Evolutionary conservation across 2,113 vertebrate species (phyloP).

Genomic region (Deroptyus accipitrinus): DNA sequence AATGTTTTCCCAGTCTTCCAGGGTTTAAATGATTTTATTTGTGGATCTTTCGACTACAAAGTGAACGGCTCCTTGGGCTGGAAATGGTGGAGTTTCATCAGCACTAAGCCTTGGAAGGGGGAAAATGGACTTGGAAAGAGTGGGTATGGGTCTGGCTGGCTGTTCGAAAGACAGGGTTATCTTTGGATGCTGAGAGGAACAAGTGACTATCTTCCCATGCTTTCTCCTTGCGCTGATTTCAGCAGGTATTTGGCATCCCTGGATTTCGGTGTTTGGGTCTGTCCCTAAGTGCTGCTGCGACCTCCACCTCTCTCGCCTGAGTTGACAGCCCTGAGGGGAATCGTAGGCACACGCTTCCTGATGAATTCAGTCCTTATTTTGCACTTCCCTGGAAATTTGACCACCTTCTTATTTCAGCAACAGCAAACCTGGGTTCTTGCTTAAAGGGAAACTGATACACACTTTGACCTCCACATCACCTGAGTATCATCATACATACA

Average conservation of each 20-base stretch:
- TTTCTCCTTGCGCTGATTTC: background rate
- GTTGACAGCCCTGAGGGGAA: background rate
- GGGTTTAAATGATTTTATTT: background rate
- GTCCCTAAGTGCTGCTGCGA: accelerated
- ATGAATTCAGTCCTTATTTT: background rate
- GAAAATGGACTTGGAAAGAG: background rate
- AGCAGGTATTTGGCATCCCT: background rate
- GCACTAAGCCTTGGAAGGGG: background rate
- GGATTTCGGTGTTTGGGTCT: background rate
- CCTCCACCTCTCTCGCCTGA: background rate
- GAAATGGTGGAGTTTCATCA: background rate
- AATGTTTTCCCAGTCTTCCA: background rate
- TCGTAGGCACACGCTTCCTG: accelerated
- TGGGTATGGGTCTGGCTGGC: background rate
- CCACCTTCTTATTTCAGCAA: background rate
- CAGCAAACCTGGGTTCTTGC: background rate
- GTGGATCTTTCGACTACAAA: background rate
- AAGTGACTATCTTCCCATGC: background rate
- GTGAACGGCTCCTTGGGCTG: background rate
- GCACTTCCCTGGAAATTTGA: background rate
- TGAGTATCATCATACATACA: background rate
- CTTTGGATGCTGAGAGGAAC: background rate
- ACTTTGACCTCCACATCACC: background rate
- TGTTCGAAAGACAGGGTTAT: background rate
- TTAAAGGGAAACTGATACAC: background rate